Conservation (phyloP, 2,113 vertebrate species). For the Acanthochromis polyacanthus region DNA sequence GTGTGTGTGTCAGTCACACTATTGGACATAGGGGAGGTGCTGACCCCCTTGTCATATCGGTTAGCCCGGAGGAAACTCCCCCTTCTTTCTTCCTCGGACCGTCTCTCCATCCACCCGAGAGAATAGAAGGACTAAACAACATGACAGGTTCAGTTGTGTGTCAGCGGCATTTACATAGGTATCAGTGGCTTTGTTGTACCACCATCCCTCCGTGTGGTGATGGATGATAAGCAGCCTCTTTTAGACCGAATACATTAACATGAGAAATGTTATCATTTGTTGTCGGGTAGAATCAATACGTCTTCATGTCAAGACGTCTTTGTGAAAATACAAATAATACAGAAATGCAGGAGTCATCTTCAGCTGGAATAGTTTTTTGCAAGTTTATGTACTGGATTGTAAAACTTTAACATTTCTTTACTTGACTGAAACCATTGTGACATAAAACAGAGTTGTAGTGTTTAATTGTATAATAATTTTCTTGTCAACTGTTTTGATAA, state of each 20-base stretch:
- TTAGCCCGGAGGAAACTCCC: conserved; percentile 58
- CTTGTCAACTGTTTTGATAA: no score
- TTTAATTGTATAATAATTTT: no score
- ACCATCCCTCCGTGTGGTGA: conserved; percentile 34
- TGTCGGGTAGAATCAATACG: neutral
- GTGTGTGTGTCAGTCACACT: conserved; percentile 2
- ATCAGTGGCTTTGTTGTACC: conserved; percentile 62
- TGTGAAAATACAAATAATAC: no score
- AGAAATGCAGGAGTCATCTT: no score
- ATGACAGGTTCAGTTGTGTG: conserved; percentile 50
- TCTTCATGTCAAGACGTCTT: no score
- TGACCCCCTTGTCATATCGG: conserved; percentile 56
- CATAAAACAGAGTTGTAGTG: no score
- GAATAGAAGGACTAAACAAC: conserved; percentile 41
- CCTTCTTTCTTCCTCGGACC: conserved; percentile 8
- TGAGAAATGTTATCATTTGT: conserved; percentile 5
- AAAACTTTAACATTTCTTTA: no score
- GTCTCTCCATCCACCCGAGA: conserved; percentile 25
- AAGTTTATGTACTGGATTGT: no score
- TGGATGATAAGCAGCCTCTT: conserved; percentile 50
- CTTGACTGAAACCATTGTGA: no score
- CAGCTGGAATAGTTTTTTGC: no score
- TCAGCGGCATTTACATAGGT: conserved; percentile 33
- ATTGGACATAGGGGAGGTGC: conserved; percentile 46
- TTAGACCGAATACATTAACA: conserved; percentile 60